Evolutionary conservation across 2,888 invertebrate genomes (phyloP).

Genomic region (Oscheius sp.): DNA sequence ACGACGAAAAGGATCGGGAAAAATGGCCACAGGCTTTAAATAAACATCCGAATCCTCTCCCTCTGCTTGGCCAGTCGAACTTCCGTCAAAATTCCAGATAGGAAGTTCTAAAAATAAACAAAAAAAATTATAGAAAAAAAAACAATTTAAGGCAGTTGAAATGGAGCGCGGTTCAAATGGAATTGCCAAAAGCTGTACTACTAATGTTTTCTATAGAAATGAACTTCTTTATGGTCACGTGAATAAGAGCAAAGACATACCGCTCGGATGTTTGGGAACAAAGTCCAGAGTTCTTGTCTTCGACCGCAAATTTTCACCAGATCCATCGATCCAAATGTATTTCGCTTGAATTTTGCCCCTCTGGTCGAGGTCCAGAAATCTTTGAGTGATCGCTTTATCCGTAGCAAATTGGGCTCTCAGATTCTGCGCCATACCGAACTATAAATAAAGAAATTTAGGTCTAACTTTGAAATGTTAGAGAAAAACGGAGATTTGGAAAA

Average conservation of each 20-base stretch:
- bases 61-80: constrained; percentile 75
- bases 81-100: constrained; percentile 76
- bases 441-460: neutral
- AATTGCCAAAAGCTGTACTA: too few species aligned
- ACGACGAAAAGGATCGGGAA: constrained; percentile 86
- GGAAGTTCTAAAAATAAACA: constrained; percentile 74
- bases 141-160: too few species aligned
- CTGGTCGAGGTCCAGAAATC: constrained; percentile 83
- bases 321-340: constrained; percentile 94
- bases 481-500: neutral
- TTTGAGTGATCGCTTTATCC: constrained; percentile 73
- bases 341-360: constrained; percentile 83
- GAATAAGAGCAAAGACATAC: constrained; percentile 49
- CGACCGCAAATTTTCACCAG: constrained; percentile 86
- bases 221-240: neutral
- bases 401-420: constrained; percentile 71
- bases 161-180: too few species aligned
- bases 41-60: constrained; percentile 82
- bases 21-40: constrained; percentile 90
- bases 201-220: too few species aligned
- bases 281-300: constrained; percentile 89
- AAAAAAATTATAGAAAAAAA: too few species aligned
- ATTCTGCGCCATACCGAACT: constrained; percentile 19
- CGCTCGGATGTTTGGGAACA: constrained; percentile 81
- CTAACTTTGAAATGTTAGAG: neutral